Evolutionary conservation across 2,888 invertebrate species (phyloP), one percentile per base, ranked within the genome.

Genomic region (Ashinkailepas kermadecensis): DNA sequence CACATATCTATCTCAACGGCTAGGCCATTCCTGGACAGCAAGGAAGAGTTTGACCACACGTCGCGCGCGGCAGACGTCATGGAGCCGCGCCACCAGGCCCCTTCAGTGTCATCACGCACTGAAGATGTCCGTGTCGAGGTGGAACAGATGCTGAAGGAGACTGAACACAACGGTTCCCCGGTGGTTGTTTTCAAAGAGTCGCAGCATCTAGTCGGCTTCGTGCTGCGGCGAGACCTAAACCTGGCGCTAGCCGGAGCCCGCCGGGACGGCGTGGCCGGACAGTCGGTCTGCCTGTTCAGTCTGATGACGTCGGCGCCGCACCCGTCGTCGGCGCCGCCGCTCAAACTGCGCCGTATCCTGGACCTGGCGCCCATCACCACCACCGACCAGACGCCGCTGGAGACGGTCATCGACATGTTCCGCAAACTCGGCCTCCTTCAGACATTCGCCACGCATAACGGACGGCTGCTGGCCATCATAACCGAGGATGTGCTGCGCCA

Each of bases 311-410:
- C 65, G 8, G 64, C 56, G 25, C 54, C 25, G 13, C 12, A 10
- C 13, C 6, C 85, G 59, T 8, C 85, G 59, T 87, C 87, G 13
- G 93, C 94, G 18, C 92, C 93, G 3, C 90, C 95, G 13, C 90
- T 94, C 85, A 92, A 92, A 86, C 90, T 97, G 81, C 92, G 93
- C 87, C 94, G 94, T 87, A 96, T 98, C 85, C 90, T 99, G n/a
- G 99, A 99, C 88, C 94, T 99, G 95, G 98, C 99, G 57, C 99
- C 99, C 54, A 97, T 99, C 85, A 99, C 99, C 4, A 96, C 99
- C 84, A 99, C 99, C 13, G 99, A 99, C 90, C 98, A 99, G 90
- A 99, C 99, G 56, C 99, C 99, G 12, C 99, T 99, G 99, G 99
- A 82, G 89, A 99, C 98, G 0, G 98, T 99, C 70, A 97, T 99